A percentile compares a stretch with the other conserved stretches of the same genome.
Evolutionary conservation across 92 coral and sea anemone genomes (phyloP).

Genomic region (Hydrozoanthus gracilis): DNA sequence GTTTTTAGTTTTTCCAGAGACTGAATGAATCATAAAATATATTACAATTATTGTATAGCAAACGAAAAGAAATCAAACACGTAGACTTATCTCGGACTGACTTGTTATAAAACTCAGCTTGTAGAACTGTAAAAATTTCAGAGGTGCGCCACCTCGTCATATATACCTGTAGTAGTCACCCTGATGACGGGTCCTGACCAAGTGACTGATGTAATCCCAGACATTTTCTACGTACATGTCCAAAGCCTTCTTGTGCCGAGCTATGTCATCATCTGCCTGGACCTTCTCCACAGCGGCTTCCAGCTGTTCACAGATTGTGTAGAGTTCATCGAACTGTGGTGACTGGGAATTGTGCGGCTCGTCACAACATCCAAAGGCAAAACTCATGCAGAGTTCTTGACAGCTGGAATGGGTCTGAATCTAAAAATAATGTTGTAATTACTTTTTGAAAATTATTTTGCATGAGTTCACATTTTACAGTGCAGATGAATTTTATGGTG

Average conservation of each 20-base stretch:
- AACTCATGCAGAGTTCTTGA: slow-evolving; percentile 28
- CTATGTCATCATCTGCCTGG: slow-evolving; percentile 3
- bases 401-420: slow-evolving; percentile 33
- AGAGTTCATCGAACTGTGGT: slow-evolving; percentile 3
- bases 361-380: slow-evolving; percentile 36
- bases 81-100: too few relatives aligned
- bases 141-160: too few relatives aligned
- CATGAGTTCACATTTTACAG: too few relatives aligned
- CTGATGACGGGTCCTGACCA: slow-evolving; percentile 52
- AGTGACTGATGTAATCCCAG: slow-evolving; percentile 51
- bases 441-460: too few relatives aligned
- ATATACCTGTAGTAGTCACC: slow-evolving; percentile 50
- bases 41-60: too few relatives aligned
- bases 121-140: too few relatives aligned
- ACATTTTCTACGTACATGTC: background rate
- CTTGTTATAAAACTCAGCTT: too few relatives aligned
- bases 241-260: background rate
- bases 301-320: background rate
- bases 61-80: too few relatives aligned
- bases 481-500: too few relatives aligned
- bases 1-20: too few relatives aligned
- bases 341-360: background rate
- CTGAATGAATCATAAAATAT: too few relatives aligned
- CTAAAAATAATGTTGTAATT: slow-evolving; percentile 3
- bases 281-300: background rate